These are phyloP conservation scores for Ambastaia sidthimunki DNA, from an alignment of 2,797 vertebrate genomes.

Conservation along the genomic window DNA sequence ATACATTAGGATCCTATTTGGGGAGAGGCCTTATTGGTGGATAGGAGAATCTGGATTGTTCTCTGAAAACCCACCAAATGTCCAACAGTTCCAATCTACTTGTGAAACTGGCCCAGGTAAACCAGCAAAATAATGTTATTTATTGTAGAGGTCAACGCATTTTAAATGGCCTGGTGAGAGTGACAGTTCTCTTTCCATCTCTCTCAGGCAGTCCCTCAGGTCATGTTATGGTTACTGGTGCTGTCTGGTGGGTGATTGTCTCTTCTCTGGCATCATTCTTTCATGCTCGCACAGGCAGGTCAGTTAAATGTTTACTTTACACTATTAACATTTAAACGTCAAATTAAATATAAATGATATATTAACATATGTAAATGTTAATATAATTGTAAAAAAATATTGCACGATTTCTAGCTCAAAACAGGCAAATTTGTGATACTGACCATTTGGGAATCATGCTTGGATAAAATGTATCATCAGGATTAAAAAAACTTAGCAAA, in stretches of 20 bases:
- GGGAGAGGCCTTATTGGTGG: conserved; percentile 97
- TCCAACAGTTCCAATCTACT: conserved; percentile 86
- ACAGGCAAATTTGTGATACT: too few relatives aligned
- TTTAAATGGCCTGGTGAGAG: neutral
- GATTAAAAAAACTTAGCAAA: neutral
- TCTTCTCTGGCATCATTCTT: conserved; percentile 71
- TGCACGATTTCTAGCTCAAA: too few relatives aligned
- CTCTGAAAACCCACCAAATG: conserved; percentile 62
- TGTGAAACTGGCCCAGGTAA: conserved; percentile 95
- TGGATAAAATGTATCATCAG: too few relatives aligned
- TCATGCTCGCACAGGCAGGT: conserved; percentile 78
- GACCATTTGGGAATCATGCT: too few relatives aligned
- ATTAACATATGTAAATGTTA: too few relatives aligned
- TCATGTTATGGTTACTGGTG: conserved; percentile 91
- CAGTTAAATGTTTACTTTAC: conserved; percentile 46
- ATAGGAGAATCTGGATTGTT: conserved; percentile 84
- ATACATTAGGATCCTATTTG: conserved; percentile 87
- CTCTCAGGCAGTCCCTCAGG: conserved; percentile 92
- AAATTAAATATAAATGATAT: too few relatives aligned
- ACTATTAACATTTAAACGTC: neutral
- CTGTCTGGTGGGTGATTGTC: conserved; percentile 87
- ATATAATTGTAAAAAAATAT: too few relatives aligned
- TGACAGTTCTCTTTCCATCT: neutral
- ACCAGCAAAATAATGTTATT: neutral
- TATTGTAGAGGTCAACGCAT: neutral